Evolutionary conservation across 2,113 vertebrate species (phyloP).

Genomic region (Catharus minimus): DNA sequence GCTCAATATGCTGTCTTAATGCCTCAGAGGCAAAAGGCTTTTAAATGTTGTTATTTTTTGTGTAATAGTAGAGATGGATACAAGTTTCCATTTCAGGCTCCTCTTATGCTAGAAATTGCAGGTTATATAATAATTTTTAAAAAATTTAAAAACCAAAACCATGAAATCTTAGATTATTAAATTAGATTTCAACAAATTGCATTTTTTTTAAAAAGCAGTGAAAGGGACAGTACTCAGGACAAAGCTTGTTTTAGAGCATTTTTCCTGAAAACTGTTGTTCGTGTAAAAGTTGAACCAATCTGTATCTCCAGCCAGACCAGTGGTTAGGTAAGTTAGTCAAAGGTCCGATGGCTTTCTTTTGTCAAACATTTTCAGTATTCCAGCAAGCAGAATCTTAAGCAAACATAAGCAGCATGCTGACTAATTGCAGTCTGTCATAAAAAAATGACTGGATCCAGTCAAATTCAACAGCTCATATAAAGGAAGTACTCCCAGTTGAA

Average conservation of each 20-base stretch:
- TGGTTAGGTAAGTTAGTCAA: background rate
- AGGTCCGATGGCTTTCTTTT: background rate
- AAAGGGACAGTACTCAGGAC: background rate
- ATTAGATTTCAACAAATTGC: background rate
- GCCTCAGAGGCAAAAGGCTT: conserved; percentile 16
- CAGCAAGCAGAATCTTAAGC: background rate
- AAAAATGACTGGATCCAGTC: background rate
- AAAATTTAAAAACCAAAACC: background rate
- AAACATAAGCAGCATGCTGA: background rate
- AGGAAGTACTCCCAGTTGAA: background rate
- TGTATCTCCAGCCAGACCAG: background rate
- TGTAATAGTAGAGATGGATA: background rate
- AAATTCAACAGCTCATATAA: background rate
- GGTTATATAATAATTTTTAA: background rate
- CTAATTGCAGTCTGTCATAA: conserved; percentile 7
- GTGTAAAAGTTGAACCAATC: background rate
- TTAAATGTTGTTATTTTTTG: conserved; percentile 27
- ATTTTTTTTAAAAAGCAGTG: background rate
- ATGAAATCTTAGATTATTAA: background rate
- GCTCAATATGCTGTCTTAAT: conserved; percentile 26
- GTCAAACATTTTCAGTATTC: background rate
- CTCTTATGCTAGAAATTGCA: background rate
- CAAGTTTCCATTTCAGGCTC: background rate
- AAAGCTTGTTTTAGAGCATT: background rate
- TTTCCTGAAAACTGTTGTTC: background rate